Evolutionary conservation across 2,888 invertebrate genomes (phyloP).

Genomic region (Mimas tiliae): DNA sequence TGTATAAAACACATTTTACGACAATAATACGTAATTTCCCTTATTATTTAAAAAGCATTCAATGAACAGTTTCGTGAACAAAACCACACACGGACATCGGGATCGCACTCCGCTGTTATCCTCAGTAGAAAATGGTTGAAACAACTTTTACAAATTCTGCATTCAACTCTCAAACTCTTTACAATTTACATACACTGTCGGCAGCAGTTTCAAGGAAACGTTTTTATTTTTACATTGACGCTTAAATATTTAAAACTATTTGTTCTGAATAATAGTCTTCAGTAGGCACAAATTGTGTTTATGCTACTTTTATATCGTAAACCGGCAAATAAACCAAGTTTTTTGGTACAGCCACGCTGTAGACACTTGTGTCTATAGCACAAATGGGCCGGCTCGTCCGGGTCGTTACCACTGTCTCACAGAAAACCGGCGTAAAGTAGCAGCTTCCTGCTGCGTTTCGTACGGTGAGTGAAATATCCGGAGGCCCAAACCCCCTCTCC

Average conservation of each 20-base stretch:
- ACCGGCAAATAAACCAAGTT: no score
- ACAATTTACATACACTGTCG: constrained; percentile 19
- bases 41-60: constrained; percentile 13
- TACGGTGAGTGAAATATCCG: no score
- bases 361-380: no score
- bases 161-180: constrained; percentile 15
- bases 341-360: no score
- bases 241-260: neutral
- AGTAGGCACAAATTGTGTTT: neutral
- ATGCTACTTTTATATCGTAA: no score
- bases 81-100: constrained; percentile 6
- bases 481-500: no score
- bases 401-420: no score
- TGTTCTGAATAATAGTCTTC: neutral
- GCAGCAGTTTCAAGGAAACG: constrained; percentile 7
- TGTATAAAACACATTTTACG: no score
- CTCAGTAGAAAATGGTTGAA: constrained; percentile 11
- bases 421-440: no score
- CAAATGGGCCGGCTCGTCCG: no score
- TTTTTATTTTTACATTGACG: neutral
- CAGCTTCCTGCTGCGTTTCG: no score
- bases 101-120: constrained; percentile 14
- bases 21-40: no score
- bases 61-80: constrained; percentile 11
- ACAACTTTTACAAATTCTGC: constrained; percentile 22